Conservation (phyloP, 1,140 invertebrate species). For the Nixonia krombeini region DNA sequence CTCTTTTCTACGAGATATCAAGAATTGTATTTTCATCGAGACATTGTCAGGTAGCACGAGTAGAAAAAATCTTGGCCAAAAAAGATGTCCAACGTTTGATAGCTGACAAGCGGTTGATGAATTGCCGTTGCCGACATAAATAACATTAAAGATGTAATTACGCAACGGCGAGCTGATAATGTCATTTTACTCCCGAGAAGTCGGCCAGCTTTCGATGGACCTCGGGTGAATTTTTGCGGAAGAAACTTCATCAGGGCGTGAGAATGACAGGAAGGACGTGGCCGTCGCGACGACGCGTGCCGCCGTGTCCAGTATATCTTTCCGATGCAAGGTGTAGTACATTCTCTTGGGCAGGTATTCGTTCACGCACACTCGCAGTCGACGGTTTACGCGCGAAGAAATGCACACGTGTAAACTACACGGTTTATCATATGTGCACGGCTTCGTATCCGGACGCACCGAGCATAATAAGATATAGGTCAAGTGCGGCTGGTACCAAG, state of each 20-base stretch:
- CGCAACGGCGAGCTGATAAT: background rate
- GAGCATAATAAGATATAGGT: conserved; percentile 70
- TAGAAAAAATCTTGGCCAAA: too few species aligned
- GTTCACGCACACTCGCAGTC: conserved; percentile 6
- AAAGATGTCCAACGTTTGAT: too few species aligned
- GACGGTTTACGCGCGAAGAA: background rate
- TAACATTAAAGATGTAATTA: conserved; percentile 4
- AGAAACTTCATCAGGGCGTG: conserved; percentile 31
- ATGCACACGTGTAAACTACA: conserved; percentile 8
- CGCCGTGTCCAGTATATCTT: conserved; percentile 15
- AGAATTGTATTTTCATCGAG: too few species aligned
- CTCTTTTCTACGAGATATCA: too few species aligned
- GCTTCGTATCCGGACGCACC: conserved; percentile 64
- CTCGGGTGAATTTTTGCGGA: conserved; percentile 40
- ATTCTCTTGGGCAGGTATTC: conserved; percentile 22
- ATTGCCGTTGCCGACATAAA: background rate
- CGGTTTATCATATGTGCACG: conserved; percentile 30
- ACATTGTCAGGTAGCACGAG: too few species aligned
- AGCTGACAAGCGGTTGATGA: background rate
- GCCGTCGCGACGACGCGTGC: conserved; percentile 34
- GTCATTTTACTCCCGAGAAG: background rate
- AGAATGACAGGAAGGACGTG: conserved; percentile 45
- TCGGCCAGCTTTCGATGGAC: conserved; percentile 10
- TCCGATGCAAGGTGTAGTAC: conserved; percentile 11
- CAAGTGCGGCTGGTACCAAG: conserved; percentile 68